These are phyloP conservation scores for Peromyscus polionotus DNA, from an alignment of 2,113 vertebrate species.

Conservation along the genomic window DNA sequence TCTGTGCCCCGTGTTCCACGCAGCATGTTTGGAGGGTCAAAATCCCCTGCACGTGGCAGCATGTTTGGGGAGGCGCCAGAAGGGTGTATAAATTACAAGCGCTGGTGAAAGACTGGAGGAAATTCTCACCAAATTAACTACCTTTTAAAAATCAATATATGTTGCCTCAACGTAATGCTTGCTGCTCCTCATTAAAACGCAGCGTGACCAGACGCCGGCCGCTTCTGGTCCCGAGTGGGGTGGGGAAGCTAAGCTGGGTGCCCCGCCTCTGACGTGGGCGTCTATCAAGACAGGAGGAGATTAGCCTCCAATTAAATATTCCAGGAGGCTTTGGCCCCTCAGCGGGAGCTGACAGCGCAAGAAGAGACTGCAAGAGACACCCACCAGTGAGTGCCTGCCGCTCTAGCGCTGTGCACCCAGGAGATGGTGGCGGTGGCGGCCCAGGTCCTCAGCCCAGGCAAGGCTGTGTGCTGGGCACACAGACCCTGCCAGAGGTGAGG, in stretches of 20 bases:
- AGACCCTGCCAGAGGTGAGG: neutral
- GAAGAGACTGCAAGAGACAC: neutral
- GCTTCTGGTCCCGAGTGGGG: neutral
- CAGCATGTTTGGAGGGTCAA: neutral
- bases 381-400: neutral
- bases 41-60: neutral
- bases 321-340: neutral
- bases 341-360: neutral
- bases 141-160: conserved; percentile 79
- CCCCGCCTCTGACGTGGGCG: conserved; percentile 1
- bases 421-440: no score
- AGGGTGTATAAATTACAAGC: neutral
- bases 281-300: conserved; percentile 45
- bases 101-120: conserved; percentile 53
- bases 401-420: neutral
- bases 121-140: conserved; percentile 84
- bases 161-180: conserved; percentile 69
- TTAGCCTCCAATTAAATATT: conserved; percentile 77
- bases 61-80: conserved; percentile 8
- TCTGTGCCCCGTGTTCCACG: accelerated
- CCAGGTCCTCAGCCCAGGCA: accelerated
- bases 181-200: conserved; percentile 78
- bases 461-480: neutral
- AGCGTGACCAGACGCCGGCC: conserved; percentile 20
- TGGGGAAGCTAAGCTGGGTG: neutral